phyloP scores from a whole-genome alignment of 2,113 vertebrate genomes.

The Embiotoca jacksoni region DNA sequence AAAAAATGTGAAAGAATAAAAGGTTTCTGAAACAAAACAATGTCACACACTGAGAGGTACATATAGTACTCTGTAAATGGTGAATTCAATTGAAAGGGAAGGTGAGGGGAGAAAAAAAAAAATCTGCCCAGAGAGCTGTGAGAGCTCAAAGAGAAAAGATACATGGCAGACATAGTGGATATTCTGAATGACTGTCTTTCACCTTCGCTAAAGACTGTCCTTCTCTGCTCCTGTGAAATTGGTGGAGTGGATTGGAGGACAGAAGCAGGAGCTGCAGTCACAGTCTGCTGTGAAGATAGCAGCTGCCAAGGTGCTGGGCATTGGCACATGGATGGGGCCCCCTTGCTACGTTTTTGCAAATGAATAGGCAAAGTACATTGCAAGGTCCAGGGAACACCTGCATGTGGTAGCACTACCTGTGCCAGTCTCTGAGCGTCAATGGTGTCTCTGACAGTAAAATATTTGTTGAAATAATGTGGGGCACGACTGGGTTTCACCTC shows the following conservation, averaged over 20 bases:
- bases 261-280: background rate
- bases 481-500: background rate
- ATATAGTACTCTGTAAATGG: background rate
- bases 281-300: conserved; percentile 29
- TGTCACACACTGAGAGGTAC: background rate
- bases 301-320: conserved; percentile 11
- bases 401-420: background rate
- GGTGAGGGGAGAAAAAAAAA: background rate
- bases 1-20: too few relatives aligned
- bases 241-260: conserved; percentile 8
- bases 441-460: background rate
- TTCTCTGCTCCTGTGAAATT: background rate
- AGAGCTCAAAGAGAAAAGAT: background rate
- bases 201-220: background rate
- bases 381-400: conserved; percentile 9
- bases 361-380: conserved; percentile 11
- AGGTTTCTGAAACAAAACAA: background rate
- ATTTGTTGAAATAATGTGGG: background rate
- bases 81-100: background rate
- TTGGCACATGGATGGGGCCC: background rate
- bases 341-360: conserved; percentile 17
- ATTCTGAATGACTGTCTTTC: background rate
- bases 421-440: background rate
- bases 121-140: background rate
- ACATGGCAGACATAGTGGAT: background rate